phyloP scores from a whole-genome alignment of 2,888 invertebrate species.

The Bhutanitis thaidina region DNA sequence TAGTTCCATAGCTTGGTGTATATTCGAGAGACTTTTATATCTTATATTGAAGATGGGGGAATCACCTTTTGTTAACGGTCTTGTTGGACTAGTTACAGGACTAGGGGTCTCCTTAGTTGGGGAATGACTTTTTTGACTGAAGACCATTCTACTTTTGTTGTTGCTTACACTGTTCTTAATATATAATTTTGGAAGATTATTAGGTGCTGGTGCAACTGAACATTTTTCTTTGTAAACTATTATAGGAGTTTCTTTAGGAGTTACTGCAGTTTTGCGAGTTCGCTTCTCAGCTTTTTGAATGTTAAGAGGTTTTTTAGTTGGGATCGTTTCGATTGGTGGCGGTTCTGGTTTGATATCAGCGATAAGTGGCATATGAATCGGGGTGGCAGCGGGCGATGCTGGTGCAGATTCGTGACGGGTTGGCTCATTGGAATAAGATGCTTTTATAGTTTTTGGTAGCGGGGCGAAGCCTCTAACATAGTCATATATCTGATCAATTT shows the following conservation, averaged over 20 bases:
- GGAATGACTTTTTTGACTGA: constrained; percentile 86
- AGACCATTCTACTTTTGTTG: constrained; percentile 82
- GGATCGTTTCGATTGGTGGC: constrained; percentile 95
- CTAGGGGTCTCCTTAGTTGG: constrained; percentile 86
- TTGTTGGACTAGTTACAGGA: constrained; percentile 74
- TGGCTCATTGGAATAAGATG: constrained; percentile 79
- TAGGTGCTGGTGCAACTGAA: constrained; percentile 72
- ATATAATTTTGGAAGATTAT: constrained; percentile 85
- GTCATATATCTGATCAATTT: constrained; percentile 97
- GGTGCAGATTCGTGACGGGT: constrained; percentile 77
- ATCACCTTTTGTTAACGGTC: constrained; percentile 82
- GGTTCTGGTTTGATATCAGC: constrained; percentile 89
- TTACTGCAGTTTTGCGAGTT: constrained; percentile 83
- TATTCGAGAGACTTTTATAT: constrained; percentile 84
- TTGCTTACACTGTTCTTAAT: constrained; percentile 86
- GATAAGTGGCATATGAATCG: constrained; percentile 75
- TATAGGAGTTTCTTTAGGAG: constrained; percentile 76
- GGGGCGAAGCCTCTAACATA: constrained; percentile 96
- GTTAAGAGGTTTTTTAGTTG: constrained; percentile 85
- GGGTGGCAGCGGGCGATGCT: constrained; percentile 76
- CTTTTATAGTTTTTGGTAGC: constrained; percentile 88
- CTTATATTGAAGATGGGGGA: constrained; percentile 89
- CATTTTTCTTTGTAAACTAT: constrained; percentile 80
- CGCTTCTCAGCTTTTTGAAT: constrained; percentile 85
- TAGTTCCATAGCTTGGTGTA: constrained; percentile 86